Conservation (phyloP, 2,888 invertebrate species). For the Saturnia pavonia region DNA sequence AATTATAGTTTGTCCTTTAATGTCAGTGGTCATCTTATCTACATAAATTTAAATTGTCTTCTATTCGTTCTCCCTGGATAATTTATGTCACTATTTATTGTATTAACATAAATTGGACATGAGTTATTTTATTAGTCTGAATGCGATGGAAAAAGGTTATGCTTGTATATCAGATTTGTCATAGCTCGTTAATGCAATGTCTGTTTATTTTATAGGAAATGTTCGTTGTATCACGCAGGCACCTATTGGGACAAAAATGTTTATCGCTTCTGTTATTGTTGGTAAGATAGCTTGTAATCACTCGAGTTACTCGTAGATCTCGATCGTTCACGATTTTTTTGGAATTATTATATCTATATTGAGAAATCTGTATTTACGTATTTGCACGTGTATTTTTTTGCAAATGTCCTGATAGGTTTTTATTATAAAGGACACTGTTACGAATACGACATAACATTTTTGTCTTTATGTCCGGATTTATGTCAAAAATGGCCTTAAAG, state of each 20-base stretch:
- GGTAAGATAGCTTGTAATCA: background rate
- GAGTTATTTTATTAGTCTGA: constrained; percentile 79
- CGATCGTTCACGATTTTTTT: background rate
- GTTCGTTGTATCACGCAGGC: constrained; percentile 31
- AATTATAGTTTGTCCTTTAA: constrained; percentile 47
- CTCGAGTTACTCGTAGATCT: background rate
- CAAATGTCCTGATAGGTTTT: no score
- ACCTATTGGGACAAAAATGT: constrained; percentile 31
- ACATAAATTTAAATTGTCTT: constrained; percentile 78
- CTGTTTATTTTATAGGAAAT: constrained; percentile 56
- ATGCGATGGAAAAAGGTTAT: constrained; percentile 75
- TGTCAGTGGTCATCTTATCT: constrained; percentile 55
- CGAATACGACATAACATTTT: background rate
- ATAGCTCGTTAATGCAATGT: constrained; percentile 72
- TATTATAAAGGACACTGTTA: no score
- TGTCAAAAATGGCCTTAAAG: no score
- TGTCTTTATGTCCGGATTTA: no score
- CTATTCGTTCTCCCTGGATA: constrained; percentile 63
- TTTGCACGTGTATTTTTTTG: no score
- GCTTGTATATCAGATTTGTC: constrained; percentile 77
- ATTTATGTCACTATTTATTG: constrained; percentile 81
- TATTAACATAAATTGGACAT: constrained; percentile 82
- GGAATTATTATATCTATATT: background rate
- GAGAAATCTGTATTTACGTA: no score
- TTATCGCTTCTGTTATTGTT: constrained; percentile 24